Base-by-base conservation (phyloP, 2,888 invertebrate species). In the Oscheius sp. region DNA sequence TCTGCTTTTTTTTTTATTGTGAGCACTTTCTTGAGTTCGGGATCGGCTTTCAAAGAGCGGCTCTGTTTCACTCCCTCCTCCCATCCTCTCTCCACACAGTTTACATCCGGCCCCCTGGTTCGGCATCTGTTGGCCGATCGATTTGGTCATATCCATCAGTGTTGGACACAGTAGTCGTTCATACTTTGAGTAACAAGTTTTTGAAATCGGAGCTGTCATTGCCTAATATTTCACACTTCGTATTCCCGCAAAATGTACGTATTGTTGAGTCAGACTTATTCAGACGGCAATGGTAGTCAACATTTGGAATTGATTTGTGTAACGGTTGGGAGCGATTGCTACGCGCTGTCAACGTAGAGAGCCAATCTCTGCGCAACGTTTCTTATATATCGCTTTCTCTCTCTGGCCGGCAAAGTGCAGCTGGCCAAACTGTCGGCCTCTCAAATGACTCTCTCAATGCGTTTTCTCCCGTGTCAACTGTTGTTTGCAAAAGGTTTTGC, bases 241-340 rank as follows among this genome's bases (percentile, higher is more conserved):
- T 12, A 41, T 17, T 20, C 41, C 14, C 41, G 41, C 41, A 41
- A 41, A 17, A 22, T 24, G 50, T 24, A 28, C n/a, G 8, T 38
- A 33, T n/a, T 36, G 22, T 38, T 54, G 54, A 54, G 8, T 54
- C 54, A 54, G n/a, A n/a, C 26, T 26, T 28, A 26, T 56, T 54
- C 54, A 54, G 30, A 20, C 20, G 22, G 49, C 49, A n/a, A n/a
- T 56, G 56, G 36, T 38, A 56, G 56, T 38, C 56, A 33, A 56
- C 56, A 56, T 56, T 56, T 56, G 56, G 36, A 56, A 56, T 56
- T 56, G 56, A 56, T 56, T 56, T 56, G 56, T 56, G 36, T 30
- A 41, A 41, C 20, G 41, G 41, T 20, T 41, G 5, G n/a, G 41
- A 6, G 41, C 41, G n/a, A 20, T 41, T 41, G n/a, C n/a, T n/a